Evolutionary conservation across 2,888 invertebrate species (phyloP).

Genomic region (Quadriops clusia): DNA sequence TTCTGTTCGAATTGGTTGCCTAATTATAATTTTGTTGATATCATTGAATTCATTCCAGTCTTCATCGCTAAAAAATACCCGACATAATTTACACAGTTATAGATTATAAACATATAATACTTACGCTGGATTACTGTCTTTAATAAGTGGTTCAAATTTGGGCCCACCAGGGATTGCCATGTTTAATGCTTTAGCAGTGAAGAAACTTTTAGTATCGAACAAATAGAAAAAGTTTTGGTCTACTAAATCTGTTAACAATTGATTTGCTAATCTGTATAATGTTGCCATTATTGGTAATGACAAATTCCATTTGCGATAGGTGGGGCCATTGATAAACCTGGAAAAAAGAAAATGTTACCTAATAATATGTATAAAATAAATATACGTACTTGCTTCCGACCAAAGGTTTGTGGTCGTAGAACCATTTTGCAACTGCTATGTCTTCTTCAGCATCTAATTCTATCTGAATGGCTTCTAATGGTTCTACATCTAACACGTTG

Average conservation of each 20-base stretch:
- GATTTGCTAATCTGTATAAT: slow-evolving; percentile 93
- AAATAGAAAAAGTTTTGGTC: slow-evolving; percentile 98
- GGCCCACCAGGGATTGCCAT: slow-evolving; percentile 99
- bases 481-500: slow-evolving; percentile 97
- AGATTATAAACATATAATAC: slow-evolving; percentile 22
- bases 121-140: slow-evolving; percentile 90
- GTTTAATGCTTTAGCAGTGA: slow-evolving; percentile 98
- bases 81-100: background rate
- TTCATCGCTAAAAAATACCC: slow-evolving; percentile 62
- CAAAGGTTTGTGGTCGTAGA: slow-evolving; percentile 96
- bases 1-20: slow-evolving; percentile 96
- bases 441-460: slow-evolving; percentile 95
- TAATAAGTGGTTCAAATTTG: slow-evolving; percentile 97
- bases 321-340: slow-evolving; percentile 87
- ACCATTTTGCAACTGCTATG: slow-evolving; percentile 84
- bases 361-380: slow-evolving; percentile 2
- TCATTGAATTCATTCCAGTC: slow-evolving; percentile 99
- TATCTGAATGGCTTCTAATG: slow-evolving; percentile 96
- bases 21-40: slow-evolving; percentile 98
- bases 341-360: slow-evolving; percentile 17
- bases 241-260: slow-evolving; percentile 91
- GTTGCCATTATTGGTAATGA: slow-evolving; percentile 96
- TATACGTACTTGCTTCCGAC: slow-evolving; percentile 67
- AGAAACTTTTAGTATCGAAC: slow-evolving; percentile 98
- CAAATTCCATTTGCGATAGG: slow-evolving; percentile 94